These are phyloP conservation scores for Crocuta crocuta DNA, from an alignment of 2,113 vertebrate species.

Conservation along the genomic window DNA sequence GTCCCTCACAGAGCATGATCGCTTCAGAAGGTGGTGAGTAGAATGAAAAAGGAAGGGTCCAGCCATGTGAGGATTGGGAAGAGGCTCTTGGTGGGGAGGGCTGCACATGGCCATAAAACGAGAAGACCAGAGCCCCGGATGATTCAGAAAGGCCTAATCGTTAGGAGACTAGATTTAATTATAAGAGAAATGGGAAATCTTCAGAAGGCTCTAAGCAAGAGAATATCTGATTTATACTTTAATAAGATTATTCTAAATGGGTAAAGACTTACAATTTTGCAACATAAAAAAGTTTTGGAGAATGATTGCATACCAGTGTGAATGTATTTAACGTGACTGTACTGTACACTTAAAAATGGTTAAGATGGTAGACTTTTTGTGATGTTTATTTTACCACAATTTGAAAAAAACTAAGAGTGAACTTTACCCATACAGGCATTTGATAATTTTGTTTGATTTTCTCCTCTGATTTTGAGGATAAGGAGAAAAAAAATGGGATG, in stretches of 20 bases:
- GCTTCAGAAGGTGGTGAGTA: background rate
- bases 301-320: too few relatives aligned
- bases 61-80: background rate
- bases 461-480: background rate
- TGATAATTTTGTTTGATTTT: background rate
- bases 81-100: background rate
- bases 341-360: background rate
- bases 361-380: background rate
- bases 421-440: background rate
- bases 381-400: background rate
- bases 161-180: background rate
- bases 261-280: background rate
- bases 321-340: background rate
- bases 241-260: background rate
- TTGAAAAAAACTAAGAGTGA: background rate
- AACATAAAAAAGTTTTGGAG: background rate
- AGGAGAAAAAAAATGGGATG: background rate
- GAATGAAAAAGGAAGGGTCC: background rate
- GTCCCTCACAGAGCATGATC: fast-evolving
- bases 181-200: background rate
- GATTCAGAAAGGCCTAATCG: background rate
- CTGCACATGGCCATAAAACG: background rate
- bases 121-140: background rate
- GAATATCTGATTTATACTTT: background rate
- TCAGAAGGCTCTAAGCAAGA: background rate